Evolutionary conservation across 2,888 invertebrate genomes (phyloP), one percentile per base, ranked within the genome.

Genomic region (Bombyx huttoni): DNA sequence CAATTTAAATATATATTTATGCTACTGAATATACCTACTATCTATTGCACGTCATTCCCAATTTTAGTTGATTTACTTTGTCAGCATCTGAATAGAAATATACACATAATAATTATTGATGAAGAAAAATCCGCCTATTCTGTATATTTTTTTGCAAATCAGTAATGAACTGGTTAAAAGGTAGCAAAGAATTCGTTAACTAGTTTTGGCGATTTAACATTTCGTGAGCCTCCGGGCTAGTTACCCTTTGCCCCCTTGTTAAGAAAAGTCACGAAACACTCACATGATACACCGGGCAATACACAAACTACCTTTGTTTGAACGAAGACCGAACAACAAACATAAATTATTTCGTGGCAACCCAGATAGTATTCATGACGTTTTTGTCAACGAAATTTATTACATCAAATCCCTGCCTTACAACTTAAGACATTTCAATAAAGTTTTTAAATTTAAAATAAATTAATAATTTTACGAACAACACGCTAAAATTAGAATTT

Each of bases 171-270:
- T 6, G 12, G 12, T 12, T 24, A 24, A 12, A 40, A 40, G 40
- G 40, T 54, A 54, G 46, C 49, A 46, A 52, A 47, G 46, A 47
- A 55, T 65, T 61, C 54, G 63, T 60, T 63, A 64, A 62, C 62
- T 58, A 62, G 64, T 62, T 59, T 24, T 58, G 61, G 56, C 68
- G 73, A 69, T 73, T 77, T 73, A 76, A 66, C 72, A 75, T 76
- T 78, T 73, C 59, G 62, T 53, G 51, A 62, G 60, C 63, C 55
- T 57, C 58, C 55, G 58, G 53, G 34, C 46, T 34, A n/a, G n/a
- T 47, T 51, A 46, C 34, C 47, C 47, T 51, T 51, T 40, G 7
- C 40, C 55, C 65, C 60, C 73, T 75, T 73, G 73, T 76, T 76
- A 73, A 64, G 67, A 68, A 75, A 77, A 78, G 40, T 40, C 40